phyloP scores from a whole-genome alignment of 1,140 invertebrate genomes.

The Drosophila serrata region DNA sequence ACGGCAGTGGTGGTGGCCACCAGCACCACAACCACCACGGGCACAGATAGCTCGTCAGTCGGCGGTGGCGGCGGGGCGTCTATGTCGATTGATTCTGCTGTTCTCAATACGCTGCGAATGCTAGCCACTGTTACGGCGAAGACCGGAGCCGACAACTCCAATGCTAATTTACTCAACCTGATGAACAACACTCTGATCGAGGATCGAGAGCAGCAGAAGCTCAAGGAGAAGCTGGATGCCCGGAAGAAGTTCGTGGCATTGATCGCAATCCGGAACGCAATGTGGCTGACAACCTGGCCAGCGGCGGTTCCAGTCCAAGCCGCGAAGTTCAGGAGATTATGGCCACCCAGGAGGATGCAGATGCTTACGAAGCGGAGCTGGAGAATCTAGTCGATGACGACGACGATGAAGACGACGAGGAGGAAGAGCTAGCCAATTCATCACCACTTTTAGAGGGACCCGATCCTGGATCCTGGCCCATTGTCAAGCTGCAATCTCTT shows the following conservation, averaged over 20 bases:
- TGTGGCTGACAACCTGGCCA: constrained; percentile 82
- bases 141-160: constrained; percentile 47
- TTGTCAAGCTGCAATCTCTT: constrained; percentile 29
- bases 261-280: constrained; percentile 75
- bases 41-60: constrained; percentile 15
- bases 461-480: constrained; percentile 57
- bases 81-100: constrained; percentile 76
- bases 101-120: constrained; percentile 79
- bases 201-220: constrained; percentile 79
- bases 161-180: constrained; percentile 73
- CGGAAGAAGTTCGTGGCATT: constrained; percentile 80
- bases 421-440: constrained; percentile 50
- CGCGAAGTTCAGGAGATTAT: constrained; percentile 93
- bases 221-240: constrained; percentile 68
- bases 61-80: not conserved
- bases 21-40: constrained; percentile 22
- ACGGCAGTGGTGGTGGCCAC: constrained; percentile 52
- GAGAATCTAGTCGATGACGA: constrained; percentile 68
- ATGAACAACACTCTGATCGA: constrained; percentile 82
- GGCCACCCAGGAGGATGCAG: constrained; percentile 86
- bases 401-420: constrained; percentile 61
- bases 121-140: constrained; percentile 74
- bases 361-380: constrained; percentile 66
- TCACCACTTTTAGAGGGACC: constrained; percentile 47
- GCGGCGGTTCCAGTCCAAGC: constrained; percentile 93